Base-by-base conservation (phyloP, 2,888 invertebrate genomes). In the Cosmorhoe ocellata region DNA sequence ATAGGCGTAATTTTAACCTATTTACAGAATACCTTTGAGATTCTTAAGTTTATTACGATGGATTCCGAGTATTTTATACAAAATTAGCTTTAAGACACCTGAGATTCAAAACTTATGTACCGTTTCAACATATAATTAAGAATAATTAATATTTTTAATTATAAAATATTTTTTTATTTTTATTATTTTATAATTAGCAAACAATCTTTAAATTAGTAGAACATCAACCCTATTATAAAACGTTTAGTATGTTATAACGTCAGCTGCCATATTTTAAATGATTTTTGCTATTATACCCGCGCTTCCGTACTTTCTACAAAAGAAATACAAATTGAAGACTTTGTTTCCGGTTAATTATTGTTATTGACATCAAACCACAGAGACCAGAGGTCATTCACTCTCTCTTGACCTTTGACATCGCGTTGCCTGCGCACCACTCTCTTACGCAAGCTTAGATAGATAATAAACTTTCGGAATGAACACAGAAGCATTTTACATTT, bases 381-480 rank as follows among this genome's bases (percentile, higher is more conserved):
- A n/a, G n/a, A n/a, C n/a, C n/a, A n/a, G 18, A 18, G 24, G 24
- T 4, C 24, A 24, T 24, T 7, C 61, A 69, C 81, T 81, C 75
- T 84, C 83, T 76, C 81, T 61, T 63, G 74, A 81, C 76, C 82
- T 79, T 66, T 77, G 74, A 72, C 77, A 64, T 55, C 48, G 50
- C 50, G 58, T 62, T 58, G 55, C 65, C 50, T 48, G 64, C 66
- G 71, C 58, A 43, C n/a, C n/a, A n/a, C n/a, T 39, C 28, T 42
- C 53, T 73, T 71, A 61, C 64, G 69, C 33, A 53, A 53, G 22
- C 31, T 27, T 37, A 12, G 28, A 22, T 34, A n/a, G 30, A 41
- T 24, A 22, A n/a, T 14, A 34, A 32, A 30, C 28, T 30, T 31
- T 13, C 7, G 10, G 11, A 36, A 11, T 10, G 10, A 6, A 6